These are phyloP conservation scores for Corythoichthys intestinalis DNA, from an alignment of 2,113 vertebrate genomes.

Conservation along the genomic window DNA sequence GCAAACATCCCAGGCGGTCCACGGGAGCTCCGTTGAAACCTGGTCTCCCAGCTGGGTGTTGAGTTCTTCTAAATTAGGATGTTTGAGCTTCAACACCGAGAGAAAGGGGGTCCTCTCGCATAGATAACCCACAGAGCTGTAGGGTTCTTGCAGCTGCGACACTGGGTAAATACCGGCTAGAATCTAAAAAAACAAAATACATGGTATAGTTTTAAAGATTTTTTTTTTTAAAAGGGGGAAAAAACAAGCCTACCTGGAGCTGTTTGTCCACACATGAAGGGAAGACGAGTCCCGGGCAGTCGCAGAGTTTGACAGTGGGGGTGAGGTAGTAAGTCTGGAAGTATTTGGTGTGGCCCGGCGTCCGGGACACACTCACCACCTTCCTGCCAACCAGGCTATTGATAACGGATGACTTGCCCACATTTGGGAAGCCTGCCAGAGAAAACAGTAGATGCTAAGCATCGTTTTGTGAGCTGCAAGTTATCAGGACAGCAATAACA, in stretches of 20 bases:
- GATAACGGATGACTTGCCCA: slow-evolving; percentile 88
- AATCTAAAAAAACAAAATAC: slow-evolving; percentile 66
- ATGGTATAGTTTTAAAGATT: not conserved
- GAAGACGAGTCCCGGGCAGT: slow-evolving; percentile 89
- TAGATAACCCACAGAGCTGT: slow-evolving; percentile 84
- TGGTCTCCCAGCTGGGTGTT: slow-evolving; percentile 21
- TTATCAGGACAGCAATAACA: not conserved
- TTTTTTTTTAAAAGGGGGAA: fast-evolving
- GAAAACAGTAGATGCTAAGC: not conserved
- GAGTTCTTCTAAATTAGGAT: slow-evolving; percentile 61
- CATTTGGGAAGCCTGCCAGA: slow-evolving; percentile 82
- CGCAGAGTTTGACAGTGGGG: slow-evolving; percentile 84
- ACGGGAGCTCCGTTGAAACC: slow-evolving; percentile 44
- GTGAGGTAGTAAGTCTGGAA: slow-evolving; percentile 96
- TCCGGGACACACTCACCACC: slow-evolving; percentile 89
- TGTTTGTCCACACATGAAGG: slow-evolving; percentile 81
- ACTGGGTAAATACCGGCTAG: slow-evolving; percentile 87
- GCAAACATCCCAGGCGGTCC: slow-evolving; percentile 90
- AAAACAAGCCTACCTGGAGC: slow-evolving; percentile 72
- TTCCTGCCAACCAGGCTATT: slow-evolving; percentile 86
- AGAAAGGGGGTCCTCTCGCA: slow-evolving; percentile 78
- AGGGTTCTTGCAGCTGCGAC: slow-evolving; percentile 89
- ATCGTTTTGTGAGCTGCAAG: not conserved
- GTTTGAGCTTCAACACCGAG: slow-evolving; percentile 76
- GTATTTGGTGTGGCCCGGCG: slow-evolving; percentile 92